phyloP scores from a whole-genome alignment of 2,797 vertebrate genomes.

The Xyrichtys novacula region DNA sequence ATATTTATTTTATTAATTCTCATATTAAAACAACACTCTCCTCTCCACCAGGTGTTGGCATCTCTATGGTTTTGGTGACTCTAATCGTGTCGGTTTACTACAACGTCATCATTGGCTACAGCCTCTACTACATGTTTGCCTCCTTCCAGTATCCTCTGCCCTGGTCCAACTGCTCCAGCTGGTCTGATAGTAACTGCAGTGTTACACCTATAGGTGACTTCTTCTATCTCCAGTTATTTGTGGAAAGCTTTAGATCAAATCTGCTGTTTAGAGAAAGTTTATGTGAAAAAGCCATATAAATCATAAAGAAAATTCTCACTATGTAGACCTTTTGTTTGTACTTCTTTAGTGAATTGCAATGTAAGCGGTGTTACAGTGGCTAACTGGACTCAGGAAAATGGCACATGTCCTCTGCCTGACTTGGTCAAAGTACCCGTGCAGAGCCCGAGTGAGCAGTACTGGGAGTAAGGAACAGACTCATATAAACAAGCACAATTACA shows the following conservation, averaged over 20 bases:
- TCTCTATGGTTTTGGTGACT: constrained; percentile 91
- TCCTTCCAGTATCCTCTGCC: constrained; percentile 93
- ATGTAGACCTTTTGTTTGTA: background rate
- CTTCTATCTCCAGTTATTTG: background rate
- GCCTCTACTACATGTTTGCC: constrained; percentile 95
- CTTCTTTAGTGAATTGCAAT: constrained; percentile 79
- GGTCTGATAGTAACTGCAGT: constrained; percentile 87
- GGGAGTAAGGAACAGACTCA: constrained; percentile 89
- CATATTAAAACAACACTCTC: background rate
- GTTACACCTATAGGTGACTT: constrained; percentile 80
- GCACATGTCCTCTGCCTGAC: constrained; percentile 78
- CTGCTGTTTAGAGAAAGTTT: background rate
- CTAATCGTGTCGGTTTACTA: constrained; percentile 91
- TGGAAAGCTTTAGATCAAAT: background rate
- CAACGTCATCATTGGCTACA: constrained; percentile 94
- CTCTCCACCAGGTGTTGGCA: constrained; percentile 88
- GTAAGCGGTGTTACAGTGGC: constrained; percentile 55
- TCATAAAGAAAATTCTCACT: background rate
- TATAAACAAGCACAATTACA: background rate
- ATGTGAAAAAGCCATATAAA: background rate
- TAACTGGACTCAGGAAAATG: constrained; percentile 85
- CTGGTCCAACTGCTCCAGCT: constrained; percentile 86
- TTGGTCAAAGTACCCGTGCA: constrained; percentile 71
- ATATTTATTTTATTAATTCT: too few relatives aligned
- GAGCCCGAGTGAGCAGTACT: constrained; percentile 94